Percentiles rank a stretch among this genome's conserved stretches.
These are phyloP conservation scores for Xenopus borealis DNA, from an alignment of 2,113 vertebrate genomes.

Conservation along the genomic window DNA sequence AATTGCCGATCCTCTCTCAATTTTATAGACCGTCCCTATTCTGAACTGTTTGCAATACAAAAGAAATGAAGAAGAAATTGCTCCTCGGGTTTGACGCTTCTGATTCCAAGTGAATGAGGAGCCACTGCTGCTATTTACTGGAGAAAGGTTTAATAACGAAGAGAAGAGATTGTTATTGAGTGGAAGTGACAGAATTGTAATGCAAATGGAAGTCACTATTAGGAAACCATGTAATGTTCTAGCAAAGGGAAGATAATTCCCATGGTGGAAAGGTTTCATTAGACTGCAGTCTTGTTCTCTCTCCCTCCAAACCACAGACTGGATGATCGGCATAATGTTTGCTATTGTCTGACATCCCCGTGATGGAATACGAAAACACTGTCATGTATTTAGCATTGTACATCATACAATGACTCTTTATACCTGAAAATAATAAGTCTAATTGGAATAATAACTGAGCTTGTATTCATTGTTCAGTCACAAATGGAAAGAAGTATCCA, in stretches of 20 bases:
- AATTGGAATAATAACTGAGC: background rate
- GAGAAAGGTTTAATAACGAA: background rate
- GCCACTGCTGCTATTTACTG: background rate
- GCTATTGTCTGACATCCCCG: conserved; percentile 4
- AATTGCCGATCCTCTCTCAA: too few relatives aligned
- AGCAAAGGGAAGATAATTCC: conserved; percentile 7
- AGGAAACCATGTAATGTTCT: conserved; percentile 15
- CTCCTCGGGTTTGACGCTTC: background rate
- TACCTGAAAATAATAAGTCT: background rate
- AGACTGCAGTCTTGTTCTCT: conserved; percentile 15
- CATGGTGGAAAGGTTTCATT: background rate
- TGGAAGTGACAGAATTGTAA: conserved; percentile 21
- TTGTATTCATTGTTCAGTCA: too few relatives aligned
- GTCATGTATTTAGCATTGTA: background rate
- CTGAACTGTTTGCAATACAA: too few relatives aligned
- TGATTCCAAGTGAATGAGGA: conserved; percentile 2
- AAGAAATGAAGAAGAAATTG: background rate
- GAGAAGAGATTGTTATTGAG: conserved; percentile 5
- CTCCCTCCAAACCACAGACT: background rate
- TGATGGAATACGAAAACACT: conserved; percentile 14
- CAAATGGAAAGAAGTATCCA: too few relatives aligned
- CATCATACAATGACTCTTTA: background rate
- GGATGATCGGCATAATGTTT: conserved; percentile 10
- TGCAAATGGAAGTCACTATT: conserved; percentile 22
- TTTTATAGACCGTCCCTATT: too few relatives aligned